A percentile compares a stretch with the other conserved stretches of the same genome.
phyloP scores from a whole-genome alignment of 2,888 invertebrate species.

The Drosophila sordidapex region DNA sequence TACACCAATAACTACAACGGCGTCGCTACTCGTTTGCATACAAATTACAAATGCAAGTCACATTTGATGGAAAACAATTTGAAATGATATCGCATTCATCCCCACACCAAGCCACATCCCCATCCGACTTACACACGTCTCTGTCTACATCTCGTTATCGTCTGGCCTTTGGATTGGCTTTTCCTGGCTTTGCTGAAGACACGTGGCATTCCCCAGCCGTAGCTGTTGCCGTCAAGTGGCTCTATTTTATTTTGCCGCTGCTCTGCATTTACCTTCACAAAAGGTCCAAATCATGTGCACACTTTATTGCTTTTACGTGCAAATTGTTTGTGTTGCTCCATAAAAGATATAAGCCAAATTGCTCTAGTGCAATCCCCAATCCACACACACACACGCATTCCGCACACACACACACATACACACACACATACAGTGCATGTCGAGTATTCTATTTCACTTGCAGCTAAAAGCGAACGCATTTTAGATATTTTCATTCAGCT shows the following conservation, averaged over 20 bases:
- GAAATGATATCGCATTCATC: slow-evolving; percentile 67
- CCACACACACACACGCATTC: neutral
- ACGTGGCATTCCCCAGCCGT: slow-evolving; percentile 22
- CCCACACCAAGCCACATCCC: neutral
- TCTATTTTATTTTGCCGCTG: slow-evolving; percentile 49
- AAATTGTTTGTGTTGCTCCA: slow-evolving; percentile 70
- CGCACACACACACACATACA: slow-evolving; percentile 21
- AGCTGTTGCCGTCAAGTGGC: slow-evolving; percentile 39
- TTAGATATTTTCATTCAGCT: slow-evolving; percentile 18
- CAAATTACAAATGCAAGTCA: slow-evolving; percentile 79
- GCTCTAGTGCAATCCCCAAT: slow-evolving; percentile 34
- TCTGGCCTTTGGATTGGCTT: slow-evolving; percentile 21
- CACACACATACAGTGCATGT: slow-evolving; percentile 4
- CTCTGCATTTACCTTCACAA: slow-evolving; percentile 39
- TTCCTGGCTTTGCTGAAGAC: slow-evolving; percentile 14
- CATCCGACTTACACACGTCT: neutral
- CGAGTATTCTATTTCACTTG: slow-evolving; percentile 65
- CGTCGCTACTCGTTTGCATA: slow-evolving; percentile 66
- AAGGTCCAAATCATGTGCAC: slow-evolving; percentile 59
- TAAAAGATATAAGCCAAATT: slow-evolving; percentile 67
- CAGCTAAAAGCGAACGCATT: slow-evolving; percentile 54
- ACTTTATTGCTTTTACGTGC: slow-evolving; percentile 77
- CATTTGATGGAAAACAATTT: slow-evolving; percentile 80
- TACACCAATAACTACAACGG: slow-evolving; percentile 20
- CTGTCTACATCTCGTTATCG: slow-evolving; percentile 17